These are phyloP conservation scores for Epistrophella euchroma DNA, from an alignment of 2,888 invertebrate species.

Conservation along the genomic window DNA sequence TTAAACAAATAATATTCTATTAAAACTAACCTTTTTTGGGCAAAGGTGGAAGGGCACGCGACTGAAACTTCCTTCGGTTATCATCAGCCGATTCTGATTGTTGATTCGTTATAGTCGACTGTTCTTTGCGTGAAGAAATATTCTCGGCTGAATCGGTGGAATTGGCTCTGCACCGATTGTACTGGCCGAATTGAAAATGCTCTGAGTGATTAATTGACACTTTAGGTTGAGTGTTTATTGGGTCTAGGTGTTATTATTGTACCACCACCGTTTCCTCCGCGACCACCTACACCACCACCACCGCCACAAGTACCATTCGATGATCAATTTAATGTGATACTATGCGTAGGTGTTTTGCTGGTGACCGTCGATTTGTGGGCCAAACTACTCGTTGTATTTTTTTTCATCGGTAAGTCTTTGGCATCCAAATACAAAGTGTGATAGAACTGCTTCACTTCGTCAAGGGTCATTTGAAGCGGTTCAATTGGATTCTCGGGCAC, in stretches of 20 bases:
- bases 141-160: constrained; percentile 76
- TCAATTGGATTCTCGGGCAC: constrained; percentile 88
- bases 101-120: constrained; percentile 72
- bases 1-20: not conserved
- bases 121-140: constrained; percentile 75
- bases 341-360: constrained; percentile 68
- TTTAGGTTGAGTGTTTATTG: constrained; percentile 63
- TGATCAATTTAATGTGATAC: constrained; percentile 63
- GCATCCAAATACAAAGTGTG: constrained; percentile 90
- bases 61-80: constrained; percentile 85
- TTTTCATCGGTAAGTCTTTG: constrained; percentile 69
- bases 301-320: constrained; percentile 56
- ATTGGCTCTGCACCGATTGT: constrained; percentile 80
- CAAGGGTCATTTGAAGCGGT: constrained; percentile 92
- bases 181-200: constrained; percentile 70
- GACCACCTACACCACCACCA: not conserved
- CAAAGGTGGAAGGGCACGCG: constrained; percentile 88
- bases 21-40: constrained; percentile 84
- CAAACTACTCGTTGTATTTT: constrained; percentile 50
- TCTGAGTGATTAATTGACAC: constrained; percentile 71
- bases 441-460: constrained; percentile 92
- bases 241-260: constrained; percentile 69
- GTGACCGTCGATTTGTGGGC: constrained; percentile 57
- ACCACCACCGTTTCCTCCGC: constrained; percentile 22
- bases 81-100: constrained; percentile 78